These are phyloP conservation scores for Ceratosolen fusciceps DNA, from an alignment of 1,140 invertebrate species.

Conservation along the genomic window DNA sequence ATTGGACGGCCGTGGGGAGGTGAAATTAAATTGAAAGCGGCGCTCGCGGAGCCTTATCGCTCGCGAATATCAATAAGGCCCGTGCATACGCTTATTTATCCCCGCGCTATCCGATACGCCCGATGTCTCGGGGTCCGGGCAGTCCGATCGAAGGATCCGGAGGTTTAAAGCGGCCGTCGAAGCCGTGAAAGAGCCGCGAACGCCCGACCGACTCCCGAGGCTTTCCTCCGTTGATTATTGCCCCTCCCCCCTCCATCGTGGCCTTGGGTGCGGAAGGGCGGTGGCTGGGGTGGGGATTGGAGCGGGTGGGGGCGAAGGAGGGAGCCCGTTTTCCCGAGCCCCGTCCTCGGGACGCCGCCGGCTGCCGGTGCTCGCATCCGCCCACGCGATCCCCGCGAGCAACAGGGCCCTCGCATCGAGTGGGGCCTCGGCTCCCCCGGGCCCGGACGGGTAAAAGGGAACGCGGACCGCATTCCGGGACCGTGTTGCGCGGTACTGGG, in stretches of 20 bases:
- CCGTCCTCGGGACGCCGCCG: too few relatives aligned
- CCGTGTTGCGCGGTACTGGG: slow-evolving; percentile 16
- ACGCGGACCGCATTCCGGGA: slow-evolving; percentile 29
- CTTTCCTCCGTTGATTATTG: too few relatives aligned
- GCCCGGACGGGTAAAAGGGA: background rate
- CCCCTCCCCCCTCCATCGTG: too few relatives aligned
- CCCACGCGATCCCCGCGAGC: slow-evolving; percentile 59
- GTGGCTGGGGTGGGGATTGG: too few relatives aligned
- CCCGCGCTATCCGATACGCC: too few relatives aligned
- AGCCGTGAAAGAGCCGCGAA: too few relatives aligned
- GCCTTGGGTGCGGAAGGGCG: too few relatives aligned
- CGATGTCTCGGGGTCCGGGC: background rate
- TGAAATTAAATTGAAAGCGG: background rate
- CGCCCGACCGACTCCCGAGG: too few relatives aligned
- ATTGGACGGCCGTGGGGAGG: background rate
- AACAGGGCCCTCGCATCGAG: slow-evolving; percentile 67
- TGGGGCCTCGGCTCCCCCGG: slow-evolving; percentile 53
- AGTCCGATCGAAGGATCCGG: too few relatives aligned
- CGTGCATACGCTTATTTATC: background rate
- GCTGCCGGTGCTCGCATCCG: slow-evolving; percentile 51
- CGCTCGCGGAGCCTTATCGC: background rate
- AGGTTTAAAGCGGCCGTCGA: too few relatives aligned
- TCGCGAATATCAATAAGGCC: background rate
- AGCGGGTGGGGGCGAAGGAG: too few relatives aligned
- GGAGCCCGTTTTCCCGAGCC: too few relatives aligned